phyloP scores from a whole-genome alignment of 92 coral and sea anemone species.

The Palythoa grandiflora region DNA sequence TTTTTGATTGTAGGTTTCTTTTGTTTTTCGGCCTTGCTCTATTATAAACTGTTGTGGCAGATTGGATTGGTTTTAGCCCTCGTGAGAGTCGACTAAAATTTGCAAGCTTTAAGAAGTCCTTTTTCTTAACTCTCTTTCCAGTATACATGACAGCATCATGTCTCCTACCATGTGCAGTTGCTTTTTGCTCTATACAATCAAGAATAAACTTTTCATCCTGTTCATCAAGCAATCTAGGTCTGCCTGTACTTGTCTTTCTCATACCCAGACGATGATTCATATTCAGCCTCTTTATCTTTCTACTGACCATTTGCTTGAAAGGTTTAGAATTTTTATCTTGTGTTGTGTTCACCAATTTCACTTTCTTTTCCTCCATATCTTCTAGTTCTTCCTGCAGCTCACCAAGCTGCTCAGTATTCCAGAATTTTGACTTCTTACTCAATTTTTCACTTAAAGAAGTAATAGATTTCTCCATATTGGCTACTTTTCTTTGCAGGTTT shows the following conservation, averaged over 20 bases:
- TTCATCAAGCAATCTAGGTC: conserved; percentile 4
- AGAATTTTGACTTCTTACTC: conserved; percentile 2
- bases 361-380: conserved; percentile 46
- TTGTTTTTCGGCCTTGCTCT: conserved; percentile 12
- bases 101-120: conserved; percentile 11
- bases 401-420: conserved; percentile 10
- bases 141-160: neutral
- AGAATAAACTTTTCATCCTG: conserved; percentile 2
- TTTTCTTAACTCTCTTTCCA: conserved; percentile 10
- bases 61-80: conserved; percentile 5
- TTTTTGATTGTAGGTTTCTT: conserved; percentile 7
- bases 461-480: neutral
- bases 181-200: conserved; percentile 2
- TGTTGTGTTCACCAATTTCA: conserved; percentile 1
- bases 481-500: conserved; percentile 3
- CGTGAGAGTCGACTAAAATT: conserved; percentile 11
- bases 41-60: conserved; percentile 8
- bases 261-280: conserved; percentile 4
- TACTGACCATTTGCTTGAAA: conserved; percentile 3
- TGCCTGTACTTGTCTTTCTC: conserved; percentile 4
- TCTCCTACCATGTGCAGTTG: conserved; percentile 5
- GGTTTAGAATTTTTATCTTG: conserved; percentile 2
- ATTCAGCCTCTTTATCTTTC: conserved; percentile 3
- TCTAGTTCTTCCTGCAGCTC: conserved; percentile 35
- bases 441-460: conserved; percentile 1